Evolutionary conservation across 1,140 invertebrate species (phyloP), one percentile per base, ranked within the genome.

Genomic region (Drosophila orena): DNA sequence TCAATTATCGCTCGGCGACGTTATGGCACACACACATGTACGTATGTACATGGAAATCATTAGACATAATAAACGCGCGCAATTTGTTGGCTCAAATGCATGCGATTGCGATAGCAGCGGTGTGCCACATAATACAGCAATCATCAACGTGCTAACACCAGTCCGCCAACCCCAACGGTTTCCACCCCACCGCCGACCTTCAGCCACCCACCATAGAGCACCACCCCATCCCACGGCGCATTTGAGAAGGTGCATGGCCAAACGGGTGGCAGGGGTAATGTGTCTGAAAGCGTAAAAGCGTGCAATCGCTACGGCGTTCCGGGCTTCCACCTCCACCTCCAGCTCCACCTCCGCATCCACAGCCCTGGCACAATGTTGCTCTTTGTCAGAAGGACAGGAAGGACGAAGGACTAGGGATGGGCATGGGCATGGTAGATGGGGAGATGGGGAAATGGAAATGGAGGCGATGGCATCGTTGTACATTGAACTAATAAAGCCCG

Each of bases 401-500:
- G 44, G 47, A 14, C 42, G 42, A 57, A 15, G 50, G 53, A 22
- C 14, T 15, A 22, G 14, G 43, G 37, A 22, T 4, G 15, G 22
- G 22, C 2, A 12, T 17, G 27, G 37, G 61, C 11, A 58, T 22
- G 46, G 24, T 24, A 24, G 17, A 5, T 14, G 27, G 3, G 24
- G 12, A 17, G 14, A 30, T 20, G 14, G 24, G 66, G 64, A 62
- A 62, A 56, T 65, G 62, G 62, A 38, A 30, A 47, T 62, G 79
- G 77, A 77, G 83, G 77, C 81, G 74, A 60, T 66, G 83, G 74
- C 78, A 75, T 71, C 76, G 90, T 78, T 88, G 77, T 91, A 91
- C 83, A 86, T 86, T 86, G 84, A 92, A 92, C 91, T 92, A 92
- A 92, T 92, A 92, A 92, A 92, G 91, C 91, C 75, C 83, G 91